A percentile compares a stretch with the other conserved stretches of the same genome.
Evolutionary conservation across 2,888 invertebrate species (phyloP).

Genomic region (Chamaedrilus cognettii): DNA sequence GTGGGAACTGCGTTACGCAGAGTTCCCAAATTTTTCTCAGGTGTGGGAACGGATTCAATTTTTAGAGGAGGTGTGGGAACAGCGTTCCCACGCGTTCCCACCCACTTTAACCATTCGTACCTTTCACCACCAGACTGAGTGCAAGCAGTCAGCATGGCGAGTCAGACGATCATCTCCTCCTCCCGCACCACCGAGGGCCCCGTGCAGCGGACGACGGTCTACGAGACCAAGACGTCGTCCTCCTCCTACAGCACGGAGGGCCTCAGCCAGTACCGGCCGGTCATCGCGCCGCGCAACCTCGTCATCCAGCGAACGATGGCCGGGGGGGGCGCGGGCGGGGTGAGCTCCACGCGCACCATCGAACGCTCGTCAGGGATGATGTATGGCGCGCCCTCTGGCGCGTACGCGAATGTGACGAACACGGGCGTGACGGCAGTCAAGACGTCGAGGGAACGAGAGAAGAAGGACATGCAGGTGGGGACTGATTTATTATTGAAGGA

Average conservation of each 20-base stretch:
- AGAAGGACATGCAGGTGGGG: constrained; percentile 63
- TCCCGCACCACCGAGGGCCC: constrained; percentile 25
- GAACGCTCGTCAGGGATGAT: constrained; percentile 22
- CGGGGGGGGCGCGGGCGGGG: constrained; percentile 10
- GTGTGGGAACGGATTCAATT: too few relatives aligned
- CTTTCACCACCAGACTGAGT: too few relatives aligned
- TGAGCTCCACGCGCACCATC: constrained; percentile 47
- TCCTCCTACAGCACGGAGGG: constrained; percentile 24
- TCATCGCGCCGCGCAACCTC: constrained; percentile 28
- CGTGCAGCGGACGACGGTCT: constrained; percentile 14
- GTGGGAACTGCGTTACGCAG: too few relatives aligned
- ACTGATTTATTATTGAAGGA: too few relatives aligned
- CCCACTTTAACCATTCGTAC: too few relatives aligned
- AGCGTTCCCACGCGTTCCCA: too few relatives aligned
- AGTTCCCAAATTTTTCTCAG: too few relatives aligned
- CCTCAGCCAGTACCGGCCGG: constrained; percentile 15
- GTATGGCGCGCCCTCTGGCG: constrained; percentile 35
- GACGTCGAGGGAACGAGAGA: constrained; percentile 60
- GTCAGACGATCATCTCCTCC: constrained; percentile 20
- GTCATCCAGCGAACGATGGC: constrained; percentile 26
- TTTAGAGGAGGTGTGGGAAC: too few relatives aligned
- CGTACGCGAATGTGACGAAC: constrained; percentile 46
- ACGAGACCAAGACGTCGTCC: constrained; percentile 22
- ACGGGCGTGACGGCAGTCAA: constrained; percentile 59
- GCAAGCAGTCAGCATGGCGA: background rate